Evolutionary conservation across 2,797 vertebrate genomes (phyloP).

Genomic region (Lates japonicus): DNA sequence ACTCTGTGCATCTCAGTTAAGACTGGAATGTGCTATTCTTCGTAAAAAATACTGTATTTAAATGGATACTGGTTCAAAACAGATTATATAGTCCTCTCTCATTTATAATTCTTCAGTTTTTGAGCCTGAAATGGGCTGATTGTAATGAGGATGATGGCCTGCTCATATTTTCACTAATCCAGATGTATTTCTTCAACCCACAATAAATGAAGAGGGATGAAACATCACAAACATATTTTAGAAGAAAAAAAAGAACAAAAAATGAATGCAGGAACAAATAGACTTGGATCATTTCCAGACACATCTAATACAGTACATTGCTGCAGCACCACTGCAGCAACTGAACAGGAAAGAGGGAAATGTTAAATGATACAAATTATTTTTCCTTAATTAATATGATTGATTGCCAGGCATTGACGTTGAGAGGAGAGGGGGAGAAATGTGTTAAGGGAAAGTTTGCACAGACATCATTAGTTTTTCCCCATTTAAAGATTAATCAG

Average conservation of each 20-base stretch:
- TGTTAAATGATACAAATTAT: slow-evolving; percentile 89
- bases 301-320: slow-evolving; percentile 64
- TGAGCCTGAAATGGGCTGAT: slow-evolving; percentile 56
- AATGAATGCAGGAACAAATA: slow-evolving; percentile 66
- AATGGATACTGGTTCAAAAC: slow-evolving; percentile 55
- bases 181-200: slow-evolving; percentile 71
- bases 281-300: slow-evolving; percentile 74
- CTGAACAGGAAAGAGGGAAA: slow-evolving; percentile 85
- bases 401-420: slow-evolving; percentile 96
- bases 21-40: slow-evolving; percentile 46
- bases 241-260: slow-evolving; percentile 43
- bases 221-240: slow-evolving; percentile 60
- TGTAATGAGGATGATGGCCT: slow-evolving; percentile 54
- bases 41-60: slow-evolving; percentile 54
- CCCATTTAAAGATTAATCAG: slow-evolving; percentile 99
- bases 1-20: slow-evolving; percentile 45
- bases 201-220: slow-evolving; percentile 77
- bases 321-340: slow-evolving; percentile 67
- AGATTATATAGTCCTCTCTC: slow-evolving; percentile 49
- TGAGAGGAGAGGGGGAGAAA: slow-evolving; percentile 96
- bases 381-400: slow-evolving; percentile 96
- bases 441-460: slow-evolving; percentile 99
- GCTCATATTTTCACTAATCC: slow-evolving; percentile 65
- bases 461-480: slow-evolving; percentile 99
- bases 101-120: slow-evolving; percentile 61